Evolutionary conservation across 2,113 vertebrate species (phyloP).

Genomic region (Bufo bufo): DNA sequence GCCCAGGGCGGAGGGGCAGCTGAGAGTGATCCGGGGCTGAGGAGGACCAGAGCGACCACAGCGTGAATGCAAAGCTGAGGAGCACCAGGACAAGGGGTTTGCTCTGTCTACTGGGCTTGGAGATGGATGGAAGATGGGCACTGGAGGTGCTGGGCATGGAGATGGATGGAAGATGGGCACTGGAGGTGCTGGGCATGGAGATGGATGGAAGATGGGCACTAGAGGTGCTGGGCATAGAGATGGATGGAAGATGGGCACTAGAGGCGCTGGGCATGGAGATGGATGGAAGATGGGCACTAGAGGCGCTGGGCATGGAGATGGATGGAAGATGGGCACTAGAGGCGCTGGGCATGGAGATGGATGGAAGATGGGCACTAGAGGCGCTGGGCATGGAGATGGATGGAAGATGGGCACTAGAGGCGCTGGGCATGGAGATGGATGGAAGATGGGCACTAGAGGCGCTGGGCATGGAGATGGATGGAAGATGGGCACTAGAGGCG

Average conservation of each 20-base stretch:
- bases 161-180: background rate
- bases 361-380: background rate
- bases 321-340: background rate
- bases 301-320: background rate
- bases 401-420: background rate
- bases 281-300: background rate
- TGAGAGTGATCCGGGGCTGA: background rate
- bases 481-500: background rate
- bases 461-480: too few species aligned
- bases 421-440: too few species aligned
- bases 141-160: background rate
- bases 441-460: background rate
- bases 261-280: background rate
- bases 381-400: too few species aligned
- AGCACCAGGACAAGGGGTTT: background rate
- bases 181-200: too few species aligned
- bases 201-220: background rate
- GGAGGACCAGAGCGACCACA: background rate
- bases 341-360: too few species aligned
- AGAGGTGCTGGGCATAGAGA: background rate
- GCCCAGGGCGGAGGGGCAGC: constrained; percentile 33
- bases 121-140: background rate
- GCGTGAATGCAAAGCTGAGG: too few species aligned
- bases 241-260: background rate
- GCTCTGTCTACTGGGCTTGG: too few species aligned